A percentile compares a stretch with the other conserved stretches of the same genome.
phyloP scores from a whole-genome alignment of 2,888 invertebrate genomes.

The Eremobia ochroleuca region DNA sequence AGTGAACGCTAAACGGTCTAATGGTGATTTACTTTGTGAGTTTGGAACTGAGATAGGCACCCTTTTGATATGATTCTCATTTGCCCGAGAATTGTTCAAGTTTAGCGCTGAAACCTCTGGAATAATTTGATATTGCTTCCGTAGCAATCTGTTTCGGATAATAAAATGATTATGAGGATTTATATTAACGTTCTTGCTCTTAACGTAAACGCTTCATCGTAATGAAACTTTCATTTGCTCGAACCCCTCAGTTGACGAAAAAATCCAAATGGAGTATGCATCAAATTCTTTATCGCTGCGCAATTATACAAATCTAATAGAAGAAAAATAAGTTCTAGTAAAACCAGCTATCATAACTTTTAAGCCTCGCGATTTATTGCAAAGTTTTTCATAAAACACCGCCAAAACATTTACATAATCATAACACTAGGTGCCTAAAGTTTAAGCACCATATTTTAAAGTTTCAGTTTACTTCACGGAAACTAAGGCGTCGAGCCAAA shows the following conservation, averaged over 20 bases:
- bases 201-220: not conserved
- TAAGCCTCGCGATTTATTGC: not conserved
- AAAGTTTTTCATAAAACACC: not conserved
- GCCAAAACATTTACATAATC: slow-evolving; percentile 14
- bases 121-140: slow-evolving; percentile 33
- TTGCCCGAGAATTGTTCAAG: slow-evolving; percentile 37
- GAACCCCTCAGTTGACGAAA: not conserved
- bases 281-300: not conserved
- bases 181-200: not conserved
- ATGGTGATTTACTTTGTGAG: slow-evolving; percentile 51
- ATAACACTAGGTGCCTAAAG: slow-evolving; percentile 4
- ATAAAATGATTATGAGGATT: slow-evolving; percentile 6
- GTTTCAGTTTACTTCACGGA: slow-evolving; percentile 26
- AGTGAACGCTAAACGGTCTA: slow-evolving; percentile 42
- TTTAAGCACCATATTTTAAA: slow-evolving; percentile 41
- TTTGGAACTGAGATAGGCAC: slow-evolving; percentile 35
- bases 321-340: not conserved
- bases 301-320: not conserved
- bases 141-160: slow-evolving; percentile 11
- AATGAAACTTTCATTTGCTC: not conserved
- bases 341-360: not conserved
- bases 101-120: slow-evolving; percentile 11
- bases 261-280: not conserved
- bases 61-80: slow-evolving; percentile 53
- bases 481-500: slow-evolving; percentile 51